phyloP scores from a whole-genome alignment of 2,113 vertebrate species.

The Camelus dromedarius region DNA sequence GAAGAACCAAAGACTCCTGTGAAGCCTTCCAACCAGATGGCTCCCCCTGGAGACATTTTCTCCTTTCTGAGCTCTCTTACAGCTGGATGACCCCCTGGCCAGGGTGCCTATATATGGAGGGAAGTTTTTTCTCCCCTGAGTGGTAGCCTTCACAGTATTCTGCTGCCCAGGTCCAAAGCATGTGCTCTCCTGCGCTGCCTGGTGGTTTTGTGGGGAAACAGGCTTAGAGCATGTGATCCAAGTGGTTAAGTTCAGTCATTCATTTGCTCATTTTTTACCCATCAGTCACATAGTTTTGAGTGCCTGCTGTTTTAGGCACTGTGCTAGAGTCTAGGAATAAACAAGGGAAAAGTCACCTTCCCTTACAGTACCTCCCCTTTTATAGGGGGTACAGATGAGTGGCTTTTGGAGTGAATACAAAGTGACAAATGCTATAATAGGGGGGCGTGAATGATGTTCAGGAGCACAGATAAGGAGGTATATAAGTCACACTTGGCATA shows the following conservation, averaged over 20 bases:
- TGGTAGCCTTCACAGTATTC: not conserved
- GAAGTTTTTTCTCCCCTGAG: not conserved
- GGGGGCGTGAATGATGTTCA: not conserved
- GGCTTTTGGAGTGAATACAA: not conserved
- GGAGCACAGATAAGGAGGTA: not conserved
- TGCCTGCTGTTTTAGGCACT: not conserved
- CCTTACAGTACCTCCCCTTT: not conserved
- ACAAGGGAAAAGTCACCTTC: not conserved
- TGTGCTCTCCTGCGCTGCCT: conserved; percentile 22
- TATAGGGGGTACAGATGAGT: not conserved
- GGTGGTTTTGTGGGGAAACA: conserved; percentile 2
- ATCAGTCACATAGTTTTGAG: not conserved
- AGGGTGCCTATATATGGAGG: not conserved
- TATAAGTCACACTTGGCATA: not conserved
- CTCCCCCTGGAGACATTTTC: not conserved
- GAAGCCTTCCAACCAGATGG: not conserved
- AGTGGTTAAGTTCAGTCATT: not conserved
- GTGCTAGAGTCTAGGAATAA: not conserved
- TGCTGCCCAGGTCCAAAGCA: too few species aligned
- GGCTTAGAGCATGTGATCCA: not conserved
- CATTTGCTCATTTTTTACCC: not conserved
- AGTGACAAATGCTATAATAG: not conserved
- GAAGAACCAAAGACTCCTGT: not conserved
- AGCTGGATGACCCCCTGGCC: not conserved
- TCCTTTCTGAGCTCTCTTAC: not conserved